Evolutionary conservation across 2,797 vertebrate genomes (phyloP), one percentile per base, ranked within the genome.

Genomic region (Enoplosus armatus): DNA sequence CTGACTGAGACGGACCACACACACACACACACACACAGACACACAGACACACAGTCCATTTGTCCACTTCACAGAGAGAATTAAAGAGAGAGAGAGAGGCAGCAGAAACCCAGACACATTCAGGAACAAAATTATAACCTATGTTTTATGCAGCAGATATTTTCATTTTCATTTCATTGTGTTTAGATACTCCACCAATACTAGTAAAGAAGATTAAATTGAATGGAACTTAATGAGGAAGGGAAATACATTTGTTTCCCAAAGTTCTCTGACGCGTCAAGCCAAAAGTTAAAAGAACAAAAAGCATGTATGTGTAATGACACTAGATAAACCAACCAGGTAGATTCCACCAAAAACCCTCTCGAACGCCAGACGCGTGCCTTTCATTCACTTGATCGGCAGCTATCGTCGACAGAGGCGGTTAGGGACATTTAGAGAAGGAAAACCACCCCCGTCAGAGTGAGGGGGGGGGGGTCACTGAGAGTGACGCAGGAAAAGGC

Each of bases 101-200:
- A 50, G 24, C 16, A 59, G 12, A 54, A 35, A 27, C 20, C 11
- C 31, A 71, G 27, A 58, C 56, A 45, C 37, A 64, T 9, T 41
- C 31, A 50, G 8, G n/a, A 48, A 47, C 27, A 47, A 2, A 60
- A 12, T 12, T 39, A 9, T 10, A 18, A 31, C 67, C 10, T 48
- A 8, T 24, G 51, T 63, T 68, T 75, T 33, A 47, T 72, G 56
- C 11, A 31, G 62, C 51, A 18, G 9, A 62, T 71, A 66, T 62
- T 76, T 86, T 73, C 33, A 71, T 71, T 77, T 79, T 56, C 47
- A 79, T 73, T 76, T 7, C 29, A 82, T 70, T 76, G 65, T 43
- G 56, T 58, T 75, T 55, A 64, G 50, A 73, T 48, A 47, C 53
- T 50, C 29, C 24, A 41, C 35, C 47, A 64, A 24, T 8, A 47